Base-by-base conservation (phyloP, 2,888 invertebrate species). In the Apotomis capreana region DNA sequence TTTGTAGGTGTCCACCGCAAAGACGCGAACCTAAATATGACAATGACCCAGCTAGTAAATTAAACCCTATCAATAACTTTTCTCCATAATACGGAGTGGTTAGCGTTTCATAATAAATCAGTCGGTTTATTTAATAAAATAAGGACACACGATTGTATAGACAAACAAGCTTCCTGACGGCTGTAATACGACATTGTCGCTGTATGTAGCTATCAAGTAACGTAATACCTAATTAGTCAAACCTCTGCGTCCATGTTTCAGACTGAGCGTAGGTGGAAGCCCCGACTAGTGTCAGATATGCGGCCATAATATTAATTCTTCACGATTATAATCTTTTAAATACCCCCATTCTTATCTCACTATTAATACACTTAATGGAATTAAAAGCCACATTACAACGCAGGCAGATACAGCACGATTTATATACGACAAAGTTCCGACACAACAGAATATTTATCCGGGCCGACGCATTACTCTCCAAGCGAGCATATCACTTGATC, bases 381-480 rank as follows among this genome's bases (percentile, higher is more conserved):
- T 72, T 72, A 62, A 65, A 68, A 58, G 59, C 57, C 26, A 40
- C 58, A 57, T 49, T 57, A 36, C 57, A 61, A 61, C 57, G 46
- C 57, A 15, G 51, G 67, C 49, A 59, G 68, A 68, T 67, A 57
- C 59, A 61, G n/a, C 52, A 60, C 62, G 40, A 73, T 73, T 75
- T 70, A 74, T 67, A 68, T 55, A 69, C 59, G 69, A 74, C 71
- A 70, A 40, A 62, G 62, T 70, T 74, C 70, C 73, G 76, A 69
- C 76, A 73, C 70, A 78, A 80, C 78, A 79, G 77, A 81, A 81
- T 76, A 78, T 82, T 81, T 77, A 75, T 76, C 73, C 75, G 73
- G 54, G 6, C 74, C 75, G 61, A 78, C 77, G 75, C 79, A 80
- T 81, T 81, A 82, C 78, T 78, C 76, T 76, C 72, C 70, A 52